Evolutionary conservation across 2,888 invertebrate species (phyloP), one percentile per base, ranked within the genome.

Genomic region (Synanthedon andrenaeformis): DNA sequence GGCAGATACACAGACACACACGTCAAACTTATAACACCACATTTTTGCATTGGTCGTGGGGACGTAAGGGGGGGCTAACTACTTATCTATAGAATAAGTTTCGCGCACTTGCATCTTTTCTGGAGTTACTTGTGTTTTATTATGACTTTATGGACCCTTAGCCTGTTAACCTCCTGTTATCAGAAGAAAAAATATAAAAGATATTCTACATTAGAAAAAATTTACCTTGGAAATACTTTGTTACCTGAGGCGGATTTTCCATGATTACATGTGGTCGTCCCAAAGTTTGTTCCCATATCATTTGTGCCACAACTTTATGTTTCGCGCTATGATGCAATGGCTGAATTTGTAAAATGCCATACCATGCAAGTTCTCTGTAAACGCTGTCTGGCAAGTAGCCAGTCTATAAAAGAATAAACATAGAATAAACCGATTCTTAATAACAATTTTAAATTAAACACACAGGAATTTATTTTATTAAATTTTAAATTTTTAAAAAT

Each of bases 241-340:
- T 59, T 62, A 77, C 86, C 71, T 87, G 87, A 2, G 87, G 86
- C 17, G 85, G 76, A 57, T 73, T 85, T 65, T 86, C 87, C 81
- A 87, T 72, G 13, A 87, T 85, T 4, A 87, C 81, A 55, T 85
- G 80, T 1, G 87, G 87, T 53, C 87, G 69, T 4, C 85, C 85
- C n/a, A 87, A 68, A 0, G 85, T 85, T 54, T 87, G 83, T 58
- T 82, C 79, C 87, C 87, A 87, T n/a, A 87, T 86, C 11, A 85
- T 62, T 55, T 82, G 79, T 0, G 87, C 86, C 0, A 83, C 87
- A 11, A 83, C 72, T 65, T 81, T 85, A 53, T 80, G 77, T 58
- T 87, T 87, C 1, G 83, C 65, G 53, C 85, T 87, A 58, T 83
- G 82, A 49, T 83, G 82, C 0, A 87, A 67, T 0, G 87, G 87